phyloP scores from a whole-genome alignment of 2,888 invertebrate genomes.

The Sphaerophoria rueppellii region DNA sequence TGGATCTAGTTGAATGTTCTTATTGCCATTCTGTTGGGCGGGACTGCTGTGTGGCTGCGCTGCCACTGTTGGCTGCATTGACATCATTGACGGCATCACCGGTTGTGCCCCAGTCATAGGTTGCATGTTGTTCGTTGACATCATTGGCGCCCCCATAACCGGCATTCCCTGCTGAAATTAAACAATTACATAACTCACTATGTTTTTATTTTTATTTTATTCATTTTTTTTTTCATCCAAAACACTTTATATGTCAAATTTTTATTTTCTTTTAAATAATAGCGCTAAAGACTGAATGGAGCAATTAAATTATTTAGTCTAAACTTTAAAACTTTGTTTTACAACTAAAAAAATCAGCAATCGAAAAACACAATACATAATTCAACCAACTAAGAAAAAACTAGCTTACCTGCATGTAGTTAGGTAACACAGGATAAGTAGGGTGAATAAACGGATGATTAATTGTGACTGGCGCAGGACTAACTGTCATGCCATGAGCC shows the following conservation, averaged over 20 bases:
- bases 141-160: constrained; percentile 82
- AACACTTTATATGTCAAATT: constrained; percentile 9
- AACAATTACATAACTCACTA: constrained; percentile 31
- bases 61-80: constrained; percentile 77
- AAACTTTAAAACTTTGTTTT: constrained; percentile 5
- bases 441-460: constrained; percentile 83
- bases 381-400: constrained; percentile 63
- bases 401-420: constrained; percentile 82
- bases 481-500: constrained; percentile 83
- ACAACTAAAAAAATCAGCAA: constrained; percentile 23
- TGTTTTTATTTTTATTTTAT: not conserved
- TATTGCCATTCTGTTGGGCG: constrained; percentile 78
- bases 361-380: no score
- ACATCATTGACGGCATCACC: constrained; percentile 75
- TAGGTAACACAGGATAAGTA: constrained; percentile 83
- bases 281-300: constrained; percentile 22
- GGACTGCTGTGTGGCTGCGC: constrained; percentile 78
- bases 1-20: constrained; percentile 84
- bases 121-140: constrained; percentile 79
- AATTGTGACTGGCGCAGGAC: constrained; percentile 83
- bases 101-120: constrained; percentile 81
- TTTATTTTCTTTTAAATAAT: constrained; percentile 29
- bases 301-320: not conserved
- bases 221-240: not conserved
- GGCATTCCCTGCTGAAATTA: constrained; percentile 81